These are phyloP conservation scores for Patella pellucida DNA, from an alignment of 2,888 invertebrate genomes.

Conservation along the genomic window DNA sequence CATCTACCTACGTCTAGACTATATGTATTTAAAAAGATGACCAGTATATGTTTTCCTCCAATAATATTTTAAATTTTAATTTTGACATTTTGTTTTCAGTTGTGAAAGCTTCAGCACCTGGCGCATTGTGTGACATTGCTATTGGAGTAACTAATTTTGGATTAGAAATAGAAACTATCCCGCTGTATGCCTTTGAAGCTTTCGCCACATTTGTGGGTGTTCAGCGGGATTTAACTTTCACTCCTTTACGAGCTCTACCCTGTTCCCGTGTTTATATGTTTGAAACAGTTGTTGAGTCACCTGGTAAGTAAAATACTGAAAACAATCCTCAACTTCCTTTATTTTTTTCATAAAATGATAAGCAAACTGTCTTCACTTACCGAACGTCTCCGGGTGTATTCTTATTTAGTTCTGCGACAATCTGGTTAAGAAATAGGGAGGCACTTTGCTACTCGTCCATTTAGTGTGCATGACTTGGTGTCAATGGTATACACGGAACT, in stretches of 20 bases:
- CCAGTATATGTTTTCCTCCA: no score
- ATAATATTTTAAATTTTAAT: no score
- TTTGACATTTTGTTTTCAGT: slow-evolving; percentile 7
- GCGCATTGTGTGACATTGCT: slow-evolving; percentile 11
- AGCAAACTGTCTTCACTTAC: no score
- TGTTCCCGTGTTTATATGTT: slow-evolving; percentile 20
- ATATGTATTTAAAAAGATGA: no score
- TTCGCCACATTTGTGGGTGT: slow-evolving; percentile 19
- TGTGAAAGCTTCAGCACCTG: slow-evolving; percentile 8
- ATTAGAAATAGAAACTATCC: slow-evolving; percentile 13
- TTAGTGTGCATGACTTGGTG: no score
- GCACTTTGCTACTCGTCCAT: no score
- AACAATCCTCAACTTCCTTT: not conserved
- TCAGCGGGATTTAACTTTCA: not conserved
- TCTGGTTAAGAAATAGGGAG: no score
- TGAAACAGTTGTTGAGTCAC: slow-evolving; percentile 12
- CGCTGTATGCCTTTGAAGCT: slow-evolving; percentile 22
- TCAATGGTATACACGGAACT: no score
- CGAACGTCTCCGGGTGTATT: no score
- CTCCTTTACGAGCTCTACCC: slow-evolving; percentile 16
- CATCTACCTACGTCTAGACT: no score
- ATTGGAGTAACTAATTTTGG: slow-evolving; percentile 19
- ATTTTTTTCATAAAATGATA: no score
- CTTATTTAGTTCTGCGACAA: no score
- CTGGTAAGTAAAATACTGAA: slow-evolving; percentile 10